These are phyloP conservation scores for Polymixis flavicincta DNA, from an alignment of 2,888 invertebrate genomes.

Conservation along the genomic window DNA sequence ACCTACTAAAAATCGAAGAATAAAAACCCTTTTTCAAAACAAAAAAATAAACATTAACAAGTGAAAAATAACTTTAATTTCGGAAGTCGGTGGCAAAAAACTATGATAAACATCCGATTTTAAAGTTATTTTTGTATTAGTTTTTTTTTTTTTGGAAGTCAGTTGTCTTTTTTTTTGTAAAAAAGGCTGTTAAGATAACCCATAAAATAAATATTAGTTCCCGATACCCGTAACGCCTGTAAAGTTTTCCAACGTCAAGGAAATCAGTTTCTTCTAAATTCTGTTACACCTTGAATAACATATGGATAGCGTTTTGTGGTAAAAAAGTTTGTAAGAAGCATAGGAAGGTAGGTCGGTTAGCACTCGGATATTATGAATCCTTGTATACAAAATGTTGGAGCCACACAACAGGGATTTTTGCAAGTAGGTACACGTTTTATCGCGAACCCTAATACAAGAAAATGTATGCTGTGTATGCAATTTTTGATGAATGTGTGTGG, in stretches of 20 bases:
- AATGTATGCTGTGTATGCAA: slow-evolving; percentile 29
- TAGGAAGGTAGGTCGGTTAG: neutral
- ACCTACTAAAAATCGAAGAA: too few species aligned
- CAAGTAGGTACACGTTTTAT: slow-evolving; percentile 11
- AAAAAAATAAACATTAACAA: too few species aligned
- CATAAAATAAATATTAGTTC: neutral
- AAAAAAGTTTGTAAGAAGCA: neutral
- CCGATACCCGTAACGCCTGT: neutral
- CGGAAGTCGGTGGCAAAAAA: too few species aligned
- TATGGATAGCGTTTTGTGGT: too few species aligned
- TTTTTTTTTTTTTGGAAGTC: too few species aligned
- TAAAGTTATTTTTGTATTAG: too few species aligned
- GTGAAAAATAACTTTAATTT: too few species aligned
- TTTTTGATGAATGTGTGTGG: slow-evolving; percentile 36
- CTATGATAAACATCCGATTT: too few species aligned
- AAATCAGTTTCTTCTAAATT: neutral
- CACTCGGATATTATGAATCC: neutral
- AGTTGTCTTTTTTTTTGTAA: too few species aligned
- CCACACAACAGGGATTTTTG: neutral
- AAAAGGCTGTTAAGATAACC: neutral
- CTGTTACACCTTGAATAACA: too few species aligned
- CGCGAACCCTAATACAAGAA: slow-evolving; percentile 19
- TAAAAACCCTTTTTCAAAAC: too few species aligned
- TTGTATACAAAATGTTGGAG: neutral
- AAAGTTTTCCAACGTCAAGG: neutral